Conservation (phyloP, 2,888 invertebrate genomes). For the Trissonchulus latispiculum region DNA sequence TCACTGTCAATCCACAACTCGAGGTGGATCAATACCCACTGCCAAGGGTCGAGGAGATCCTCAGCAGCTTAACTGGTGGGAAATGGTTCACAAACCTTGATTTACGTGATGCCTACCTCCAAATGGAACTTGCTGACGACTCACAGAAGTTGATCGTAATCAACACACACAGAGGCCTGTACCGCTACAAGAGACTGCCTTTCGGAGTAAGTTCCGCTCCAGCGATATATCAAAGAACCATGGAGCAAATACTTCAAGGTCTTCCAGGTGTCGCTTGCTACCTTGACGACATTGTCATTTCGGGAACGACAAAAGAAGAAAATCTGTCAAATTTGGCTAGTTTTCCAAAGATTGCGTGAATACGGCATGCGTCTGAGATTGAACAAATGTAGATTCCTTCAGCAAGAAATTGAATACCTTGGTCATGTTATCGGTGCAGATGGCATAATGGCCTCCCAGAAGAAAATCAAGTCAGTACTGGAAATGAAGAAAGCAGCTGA, state of each 20-base stretch:
- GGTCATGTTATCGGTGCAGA: not conserved
- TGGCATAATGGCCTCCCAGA: not conserved
- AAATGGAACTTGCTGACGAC: slow-evolving; percentile 27
- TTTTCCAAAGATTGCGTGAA: not conserved
- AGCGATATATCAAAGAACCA: slow-evolving; percentile 30
- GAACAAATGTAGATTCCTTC: not conserved
- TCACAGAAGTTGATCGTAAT: slow-evolving; percentile 27
- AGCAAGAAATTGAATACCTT: not conserved
- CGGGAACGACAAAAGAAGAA: not conserved
- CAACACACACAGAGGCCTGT: slow-evolving; percentile 31
- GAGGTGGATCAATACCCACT: slow-evolving; percentile 26
- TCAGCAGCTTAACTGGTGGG: slow-evolving; percentile 25
- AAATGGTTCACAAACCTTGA: slow-evolving; percentile 31
- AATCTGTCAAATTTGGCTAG: not conserved
- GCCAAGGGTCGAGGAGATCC: slow-evolving; percentile 26
- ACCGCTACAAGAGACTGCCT: slow-evolving; percentile 30
- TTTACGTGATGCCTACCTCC: slow-evolving; percentile 31
- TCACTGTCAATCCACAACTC: slow-evolving; percentile 28
- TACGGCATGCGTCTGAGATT: not conserved
- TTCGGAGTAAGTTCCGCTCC: slow-evolving; percentile 31
- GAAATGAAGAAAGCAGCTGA: not conserved
- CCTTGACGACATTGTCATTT: slow-evolving; percentile 27
- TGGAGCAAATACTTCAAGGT: slow-evolving; percentile 30
- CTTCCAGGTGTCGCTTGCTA: slow-evolving; percentile 23
- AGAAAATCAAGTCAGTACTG: not conserved